Conservation (phyloP, 2,113 vertebrate species). For the Ammodytes marinus region DNA sequence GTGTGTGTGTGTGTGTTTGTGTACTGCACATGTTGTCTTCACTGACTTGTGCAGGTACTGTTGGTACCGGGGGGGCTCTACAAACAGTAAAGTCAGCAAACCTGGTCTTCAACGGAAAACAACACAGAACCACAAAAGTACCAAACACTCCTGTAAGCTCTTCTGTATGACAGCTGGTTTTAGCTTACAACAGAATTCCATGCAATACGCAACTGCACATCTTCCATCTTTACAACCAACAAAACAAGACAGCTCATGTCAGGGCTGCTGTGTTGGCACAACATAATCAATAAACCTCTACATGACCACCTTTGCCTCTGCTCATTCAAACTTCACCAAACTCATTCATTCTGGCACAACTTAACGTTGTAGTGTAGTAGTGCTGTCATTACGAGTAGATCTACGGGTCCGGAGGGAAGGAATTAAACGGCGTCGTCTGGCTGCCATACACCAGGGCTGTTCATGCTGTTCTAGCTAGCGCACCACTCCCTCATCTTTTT, state of each 20-base stretch:
- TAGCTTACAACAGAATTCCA: not conserved
- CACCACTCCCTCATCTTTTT: slow-evolving; percentile 40
- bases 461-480: not conserved
- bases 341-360: not conserved
- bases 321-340: not conserved
- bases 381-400: not conserved
- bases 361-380: not conserved
- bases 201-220: slow-evolving; percentile 8
- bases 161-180: slow-evolving; percentile 34
- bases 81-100: slow-evolving; percentile 8
- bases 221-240: slow-evolving; percentile 3
- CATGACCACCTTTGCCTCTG: slow-evolving; percentile 22
- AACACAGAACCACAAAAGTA: not conserved
- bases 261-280: slow-evolving; percentile 21
- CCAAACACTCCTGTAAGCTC: not conserved
- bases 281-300: slow-evolving; percentile 16
- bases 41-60: slow-evolving; percentile 7
- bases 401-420: not conserved
- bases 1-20: not conserved
- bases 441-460: not conserved
- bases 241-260: slow-evolving; percentile 46
- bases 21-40: not conserved
- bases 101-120: not conserved
- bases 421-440: slow-evolving; percentile 22
- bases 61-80: not conserved